Evolutionary conservation across 2,888 invertebrate genomes (phyloP), one percentile per base, ranked within the genome.

Genomic region (Melanophora roralis): DNA sequence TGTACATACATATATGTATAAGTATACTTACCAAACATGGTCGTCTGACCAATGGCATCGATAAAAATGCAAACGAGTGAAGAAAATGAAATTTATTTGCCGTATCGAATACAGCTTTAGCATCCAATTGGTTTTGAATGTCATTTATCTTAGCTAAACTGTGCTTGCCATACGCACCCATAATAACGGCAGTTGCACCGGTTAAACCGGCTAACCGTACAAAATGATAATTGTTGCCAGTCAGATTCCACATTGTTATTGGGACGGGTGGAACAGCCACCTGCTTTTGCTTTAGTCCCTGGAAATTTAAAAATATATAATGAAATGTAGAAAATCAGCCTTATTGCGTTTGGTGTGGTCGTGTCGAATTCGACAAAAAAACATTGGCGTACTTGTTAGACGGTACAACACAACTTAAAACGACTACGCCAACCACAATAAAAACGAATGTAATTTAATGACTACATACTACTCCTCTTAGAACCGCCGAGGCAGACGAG

Each of bases 101-200:
- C 2, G 95, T 96, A 85, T 97, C 96, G 90, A 95, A 98, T 8
- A 96, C 94, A 85, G 93, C 92, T 88, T 92, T 94, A 5, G 93
- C 90, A 83, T 95, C 94, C 73, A 92, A 92, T 76, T 92, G 92
- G 8, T 94, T 93, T 4, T 88, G 85, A 78, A 91, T 91, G 83
- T 94, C 93, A 0, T 92, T 91, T 4, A 84, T 81, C 82, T 93
- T 93, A 1, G 93, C 92, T 11, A 86, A 60, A 83, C 93, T 93
- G 85, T 96, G 96, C n/a, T 94, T 93, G 40, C 95, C 96, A 86
- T 96, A 95, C 0, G 98, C 98, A 1, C 97, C 97, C 82, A 98
- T 91, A 12, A 94, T 93, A 0, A 98, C 97, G 0, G 98, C 98
- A 0, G 94, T 89, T 0, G 97, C 97, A 4, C 98, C 98, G 84